These are phyloP conservation scores for Tursiops truncatus DNA, from an alignment of 2,113 vertebrate genomes.

Conservation along the genomic window DNA sequence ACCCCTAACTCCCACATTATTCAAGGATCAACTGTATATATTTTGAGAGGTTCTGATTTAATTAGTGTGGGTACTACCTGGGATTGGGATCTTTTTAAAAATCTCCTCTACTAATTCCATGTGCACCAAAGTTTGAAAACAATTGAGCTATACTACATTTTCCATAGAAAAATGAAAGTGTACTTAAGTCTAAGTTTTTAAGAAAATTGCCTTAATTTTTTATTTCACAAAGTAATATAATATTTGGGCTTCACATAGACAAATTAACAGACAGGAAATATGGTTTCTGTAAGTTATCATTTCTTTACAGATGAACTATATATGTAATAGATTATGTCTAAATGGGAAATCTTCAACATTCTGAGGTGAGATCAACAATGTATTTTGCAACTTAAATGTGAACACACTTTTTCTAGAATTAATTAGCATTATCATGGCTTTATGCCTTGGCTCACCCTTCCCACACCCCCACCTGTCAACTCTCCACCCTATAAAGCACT, in stretches of 20 bases:
- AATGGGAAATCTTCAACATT: not conserved
- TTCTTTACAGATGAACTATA: not conserved
- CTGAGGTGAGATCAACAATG: not conserved
- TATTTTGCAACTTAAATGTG: not conserved
- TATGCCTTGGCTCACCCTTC: not conserved
- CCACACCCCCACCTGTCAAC: not conserved
- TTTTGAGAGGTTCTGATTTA: not conserved
- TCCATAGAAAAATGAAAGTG: not conserved
- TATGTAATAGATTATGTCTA: not conserved
- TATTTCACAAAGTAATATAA: not conserved
- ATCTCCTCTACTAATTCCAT: not conserved
- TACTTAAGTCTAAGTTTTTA: not conserved
- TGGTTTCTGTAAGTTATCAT: not conserved
- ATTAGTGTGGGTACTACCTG: not conserved
- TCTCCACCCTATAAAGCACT: not conserved
- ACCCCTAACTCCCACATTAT: not conserved
- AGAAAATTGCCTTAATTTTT: conserved; percentile 23
- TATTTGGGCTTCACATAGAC: not conserved
- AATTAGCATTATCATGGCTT: not conserved
- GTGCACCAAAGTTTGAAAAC: not conserved
- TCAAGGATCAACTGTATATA: not conserved
- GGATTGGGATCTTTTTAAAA: not conserved
- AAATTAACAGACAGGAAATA: not conserved
- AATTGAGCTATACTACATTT: not conserved
- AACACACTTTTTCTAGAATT: not conserved